Conservation (phyloP, 1,140 invertebrate species). For the Drosophila willistoni region DNA sequence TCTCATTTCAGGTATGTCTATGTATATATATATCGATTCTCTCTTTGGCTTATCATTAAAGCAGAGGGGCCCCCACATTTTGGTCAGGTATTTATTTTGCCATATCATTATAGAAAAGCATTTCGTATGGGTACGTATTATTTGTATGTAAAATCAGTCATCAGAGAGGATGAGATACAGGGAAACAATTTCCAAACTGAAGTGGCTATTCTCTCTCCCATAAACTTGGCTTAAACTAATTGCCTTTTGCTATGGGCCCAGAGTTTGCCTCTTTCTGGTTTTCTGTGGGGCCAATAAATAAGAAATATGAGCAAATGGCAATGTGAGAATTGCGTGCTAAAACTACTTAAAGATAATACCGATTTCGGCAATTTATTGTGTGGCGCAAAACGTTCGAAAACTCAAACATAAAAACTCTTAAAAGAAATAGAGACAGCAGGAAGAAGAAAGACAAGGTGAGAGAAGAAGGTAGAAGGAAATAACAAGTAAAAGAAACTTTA, state of each 20-base stretch:
- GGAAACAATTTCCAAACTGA: not conserved
- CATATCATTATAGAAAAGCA: constrained; percentile 4
- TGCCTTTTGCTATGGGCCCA: constrained; percentile 36
- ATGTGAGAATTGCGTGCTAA: constrained; percentile 66
- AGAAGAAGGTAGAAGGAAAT: constrained; percentile 17
- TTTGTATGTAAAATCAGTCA: not conserved
- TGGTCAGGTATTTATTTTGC: constrained; percentile 8
- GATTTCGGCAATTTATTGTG: constrained; percentile 52
- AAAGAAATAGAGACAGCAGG: constrained; percentile 7
- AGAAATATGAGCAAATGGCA: constrained; percentile 48
- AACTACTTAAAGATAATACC: constrained; percentile 58
- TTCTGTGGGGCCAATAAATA: constrained; percentile 27
- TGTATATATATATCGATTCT: not conserved
- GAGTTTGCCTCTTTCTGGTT: not conserved
- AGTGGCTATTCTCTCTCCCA: not conserved
- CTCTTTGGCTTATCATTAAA: not conserved
- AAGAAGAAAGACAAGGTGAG: not conserved
- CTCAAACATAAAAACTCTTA: not conserved
- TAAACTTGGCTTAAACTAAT: constrained; percentile 56
- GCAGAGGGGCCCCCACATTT: not conserved
- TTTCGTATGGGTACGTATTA: not conserved
- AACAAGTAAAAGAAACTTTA: constrained; percentile 53
- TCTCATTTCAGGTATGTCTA: constrained; percentile 38
- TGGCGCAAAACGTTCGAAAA: constrained; percentile 9
- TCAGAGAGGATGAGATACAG: not conserved